phyloP scores from a whole-genome alignment of 1,140 invertebrate species.

The Trichogramma pretiosum region DNA sequence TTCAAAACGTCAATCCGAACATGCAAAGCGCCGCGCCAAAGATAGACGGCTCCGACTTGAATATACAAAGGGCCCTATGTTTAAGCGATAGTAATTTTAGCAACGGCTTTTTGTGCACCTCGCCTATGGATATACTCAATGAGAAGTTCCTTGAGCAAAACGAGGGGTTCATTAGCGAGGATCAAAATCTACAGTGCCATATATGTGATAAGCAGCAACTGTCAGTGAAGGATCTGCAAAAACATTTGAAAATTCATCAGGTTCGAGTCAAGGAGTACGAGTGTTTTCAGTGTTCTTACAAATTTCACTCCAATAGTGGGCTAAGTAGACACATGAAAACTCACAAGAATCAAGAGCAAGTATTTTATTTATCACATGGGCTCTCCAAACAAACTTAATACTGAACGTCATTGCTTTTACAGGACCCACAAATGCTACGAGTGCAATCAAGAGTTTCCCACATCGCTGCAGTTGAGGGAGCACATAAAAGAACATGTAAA shows the following conservation, averaged over 20 bases:
- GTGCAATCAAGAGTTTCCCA: slow-evolving; percentile 14
- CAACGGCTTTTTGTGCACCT: too few relatives aligned
- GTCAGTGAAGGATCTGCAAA: slow-evolving; percentile 29
- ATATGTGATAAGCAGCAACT: slow-evolving; percentile 30
- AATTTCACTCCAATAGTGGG: slow-evolving; percentile 41
- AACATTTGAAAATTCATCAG: slow-evolving; percentile 51
- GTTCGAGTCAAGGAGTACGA: slow-evolving; percentile 29
- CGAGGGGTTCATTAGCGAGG: too few relatives aligned
- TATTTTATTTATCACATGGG: neutral
- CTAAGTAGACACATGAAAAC: slow-evolving; percentile 44
- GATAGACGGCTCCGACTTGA: too few relatives aligned
- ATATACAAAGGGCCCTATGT: too few relatives aligned
- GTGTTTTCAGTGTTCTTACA: slow-evolving; percentile 42
- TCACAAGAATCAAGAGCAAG: slow-evolving; percentile 31
- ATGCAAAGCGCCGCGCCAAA: too few relatives aligned
- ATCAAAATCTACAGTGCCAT: slow-evolving; percentile 28
- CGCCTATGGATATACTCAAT: too few relatives aligned
- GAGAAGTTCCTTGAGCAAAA: too few relatives aligned
- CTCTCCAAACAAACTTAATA: neutral
- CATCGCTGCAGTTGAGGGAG: slow-evolving; percentile 5
- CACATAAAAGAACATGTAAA: slow-evolving; percentile 16
- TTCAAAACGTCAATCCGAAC: too few relatives aligned
- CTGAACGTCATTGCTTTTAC: neutral
- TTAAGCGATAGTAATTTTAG: too few relatives aligned
- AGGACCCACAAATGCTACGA: slow-evolving; percentile 17